Base-by-base conservation (phyloP, 2,888 invertebrate species). In the Ochropleura plecta region DNA sequence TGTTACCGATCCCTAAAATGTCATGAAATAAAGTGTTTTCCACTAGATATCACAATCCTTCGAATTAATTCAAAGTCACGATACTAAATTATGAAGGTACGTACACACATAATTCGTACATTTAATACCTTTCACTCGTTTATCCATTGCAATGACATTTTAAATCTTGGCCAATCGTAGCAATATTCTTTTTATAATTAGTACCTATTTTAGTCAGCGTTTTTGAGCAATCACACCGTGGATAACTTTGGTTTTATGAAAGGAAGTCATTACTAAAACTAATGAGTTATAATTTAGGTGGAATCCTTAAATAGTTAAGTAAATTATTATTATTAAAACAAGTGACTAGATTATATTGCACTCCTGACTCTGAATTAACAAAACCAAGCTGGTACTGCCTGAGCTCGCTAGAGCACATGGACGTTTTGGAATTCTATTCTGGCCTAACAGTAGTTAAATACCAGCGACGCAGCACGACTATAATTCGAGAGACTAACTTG, bases 111-210 rank as follows among this genome's bases (percentile, higher is more conserved):
- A 81, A 81, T 81, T 86, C 76, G 75, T 76, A 63, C 76, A 74
- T 68, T 65, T 73, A 63, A 18, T 76, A 78, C 62, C 82, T 80
- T 72, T 79, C 82, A 82, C 83, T 78, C 82, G 20, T 74, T 73
- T 74, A 75, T 72, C 66, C 82, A 84, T 82, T 83, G 80, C 85
- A 85, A 81, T 86, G 88, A 88, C 88, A 82, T 82, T 78, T 87
- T 79, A 86, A 88, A 85, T 85, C 88, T 90, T 90, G 90, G 88
- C 89, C 89, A 90, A 90, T 87, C 87, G 84, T 76, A 53, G 68
- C 71, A 57, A 75, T 76, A 72, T 69, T 42, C 18, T 18, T 44
- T 64, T 60, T 75, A 18, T 49, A 79, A 51, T 77, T 78, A 70
- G 71, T 82, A 81, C 63, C 68, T 81, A 81, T 82, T 55, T 60